Evolutionary conservation across 2,113 vertebrate species (phyloP).

Genomic region (Marmota monax): DNA sequence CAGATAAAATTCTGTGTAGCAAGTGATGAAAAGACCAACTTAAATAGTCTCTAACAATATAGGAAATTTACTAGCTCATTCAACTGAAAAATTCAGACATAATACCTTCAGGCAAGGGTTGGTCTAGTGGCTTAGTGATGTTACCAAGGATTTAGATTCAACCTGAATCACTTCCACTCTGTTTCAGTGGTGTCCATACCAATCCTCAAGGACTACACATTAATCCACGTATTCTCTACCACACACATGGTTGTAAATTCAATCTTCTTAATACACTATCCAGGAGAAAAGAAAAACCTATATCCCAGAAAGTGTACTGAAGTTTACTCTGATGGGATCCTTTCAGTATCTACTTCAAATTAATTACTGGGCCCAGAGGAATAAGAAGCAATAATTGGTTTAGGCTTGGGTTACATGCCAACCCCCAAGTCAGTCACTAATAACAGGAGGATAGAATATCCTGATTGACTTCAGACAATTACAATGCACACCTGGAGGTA

Average conservation of each 20-base stretch:
- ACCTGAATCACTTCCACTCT: constrained; percentile 22
- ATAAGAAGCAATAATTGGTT: constrained; percentile 48
- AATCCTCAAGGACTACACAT: not conserved
- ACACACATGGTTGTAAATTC: constrained; percentile 43
- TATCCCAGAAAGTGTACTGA: constrained; percentile 43
- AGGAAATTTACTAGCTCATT: constrained; percentile 48
- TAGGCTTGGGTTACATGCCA: constrained; percentile 46
- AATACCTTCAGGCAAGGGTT: constrained; percentile 18
- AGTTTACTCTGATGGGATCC: not conserved
- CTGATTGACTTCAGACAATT: constrained; percentile 64
- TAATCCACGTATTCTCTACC: not conserved
- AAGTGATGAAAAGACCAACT: not conserved
- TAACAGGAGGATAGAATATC: constrained; percentile 41
- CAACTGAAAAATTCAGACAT: constrained; percentile 42
- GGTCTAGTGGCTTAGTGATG: constrained; percentile 36
- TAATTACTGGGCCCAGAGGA: constrained; percentile 49
- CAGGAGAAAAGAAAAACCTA: constrained; percentile 14
- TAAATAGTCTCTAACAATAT: not conserved
- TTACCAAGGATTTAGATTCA: constrained; percentile 8
- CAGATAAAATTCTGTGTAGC: not conserved
- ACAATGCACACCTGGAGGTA: constrained; percentile 46
- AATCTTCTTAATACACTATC: not conserved
- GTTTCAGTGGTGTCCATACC: not conserved
- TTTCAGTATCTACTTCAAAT: constrained; percentile 63
- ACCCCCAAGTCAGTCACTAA: not conserved